phyloP scores from a whole-genome alignment of 2,888 invertebrate species.

The Drosophila differens region DNA sequence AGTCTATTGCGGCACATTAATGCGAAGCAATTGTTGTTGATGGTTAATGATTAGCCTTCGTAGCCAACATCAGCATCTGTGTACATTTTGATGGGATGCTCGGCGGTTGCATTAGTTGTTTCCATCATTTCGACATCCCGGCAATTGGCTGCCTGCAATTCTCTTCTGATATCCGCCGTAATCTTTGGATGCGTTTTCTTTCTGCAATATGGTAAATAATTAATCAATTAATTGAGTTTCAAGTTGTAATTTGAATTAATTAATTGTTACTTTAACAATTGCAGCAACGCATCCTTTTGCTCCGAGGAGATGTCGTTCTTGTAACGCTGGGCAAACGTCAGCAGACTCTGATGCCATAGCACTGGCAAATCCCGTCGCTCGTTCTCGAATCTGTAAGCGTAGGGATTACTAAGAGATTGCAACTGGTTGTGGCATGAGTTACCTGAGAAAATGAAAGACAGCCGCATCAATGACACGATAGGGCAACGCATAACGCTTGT shows the following conservation, averaged over 20 bases:
- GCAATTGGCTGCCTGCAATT: conserved; percentile 93
- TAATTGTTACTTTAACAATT: conserved; percentile 87
- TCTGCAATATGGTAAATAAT: conserved; percentile 54
- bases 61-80: conserved; percentile 81
- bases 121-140: conserved; percentile 89
- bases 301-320: conserved; percentile 97
- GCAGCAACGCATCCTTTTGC: conserved; percentile 94
- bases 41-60: conserved; percentile 36
- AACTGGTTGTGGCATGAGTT: conserved; percentile 36
- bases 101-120: conserved; percentile 64
- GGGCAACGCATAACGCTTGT: conserved; percentile 99
- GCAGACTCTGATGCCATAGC: conserved; percentile 97
- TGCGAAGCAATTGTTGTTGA: background rate
- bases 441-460: conserved; percentile 97
- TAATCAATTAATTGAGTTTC: conserved; percentile 14
- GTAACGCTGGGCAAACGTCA: conserved; percentile 97
- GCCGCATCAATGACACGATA: conserved; percentile 97
- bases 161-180: conserved; percentile 92
- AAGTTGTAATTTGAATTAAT: background rate
- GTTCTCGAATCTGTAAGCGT: conserved; percentile 89
- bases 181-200: conserved; percentile 86
- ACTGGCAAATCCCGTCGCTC: conserved; percentile 95
- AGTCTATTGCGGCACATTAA: background rate
- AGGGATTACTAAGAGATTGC: too few relatives aligned
- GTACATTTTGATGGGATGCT: conserved; percentile 72